phyloP scores from a whole-genome alignment of 2,888 invertebrate genomes.

The Hypena proboscidalis region DNA sequence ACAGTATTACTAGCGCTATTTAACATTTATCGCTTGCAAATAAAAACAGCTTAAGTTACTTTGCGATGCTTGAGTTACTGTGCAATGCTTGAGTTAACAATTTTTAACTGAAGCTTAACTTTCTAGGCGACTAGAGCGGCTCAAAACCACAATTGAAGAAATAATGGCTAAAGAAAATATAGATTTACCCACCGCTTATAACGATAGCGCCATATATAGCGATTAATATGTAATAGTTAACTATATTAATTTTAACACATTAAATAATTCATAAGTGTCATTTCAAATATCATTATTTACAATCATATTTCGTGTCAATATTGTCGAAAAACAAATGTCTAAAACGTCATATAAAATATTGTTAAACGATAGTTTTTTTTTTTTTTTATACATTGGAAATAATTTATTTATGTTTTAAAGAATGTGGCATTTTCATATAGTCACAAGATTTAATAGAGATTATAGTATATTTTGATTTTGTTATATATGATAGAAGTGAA shows the following conservation, averaged over 20 bases:
- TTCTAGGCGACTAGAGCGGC: constrained; percentile 72
- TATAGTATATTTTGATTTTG: too few species aligned
- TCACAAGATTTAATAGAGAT: too few species aligned
- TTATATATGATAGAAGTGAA: too few species aligned
- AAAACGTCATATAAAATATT: too few species aligned
- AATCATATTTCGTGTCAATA: too few species aligned
- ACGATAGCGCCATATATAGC: constrained; percentile 25
- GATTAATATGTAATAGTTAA: constrained; percentile 17
- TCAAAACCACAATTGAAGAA: constrained; percentile 70
- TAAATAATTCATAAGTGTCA: constrained; percentile 2
- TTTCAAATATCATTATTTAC: not conserved
- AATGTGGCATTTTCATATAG: too few species aligned
- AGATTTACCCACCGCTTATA: constrained; percentile 34
- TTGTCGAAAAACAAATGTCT: too few species aligned
- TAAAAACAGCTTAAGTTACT: not conserved
- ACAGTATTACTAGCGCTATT: constrained; percentile 1
- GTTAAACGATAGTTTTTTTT: too few species aligned
- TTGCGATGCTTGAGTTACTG: not conserved
- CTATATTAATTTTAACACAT: not conserved
- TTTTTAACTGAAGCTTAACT: constrained; percentile 43
- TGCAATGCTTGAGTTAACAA: constrained; percentile 8
- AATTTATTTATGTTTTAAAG: too few species aligned
- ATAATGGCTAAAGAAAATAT: constrained; percentile 60
- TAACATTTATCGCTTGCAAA: not conserved
- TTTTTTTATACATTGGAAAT: too few species aligned